These are phyloP conservation scores for Lipophrys pholis DNA, from an alignment of 2,113 vertebrate species.

Conservation along the genomic window DNA sequence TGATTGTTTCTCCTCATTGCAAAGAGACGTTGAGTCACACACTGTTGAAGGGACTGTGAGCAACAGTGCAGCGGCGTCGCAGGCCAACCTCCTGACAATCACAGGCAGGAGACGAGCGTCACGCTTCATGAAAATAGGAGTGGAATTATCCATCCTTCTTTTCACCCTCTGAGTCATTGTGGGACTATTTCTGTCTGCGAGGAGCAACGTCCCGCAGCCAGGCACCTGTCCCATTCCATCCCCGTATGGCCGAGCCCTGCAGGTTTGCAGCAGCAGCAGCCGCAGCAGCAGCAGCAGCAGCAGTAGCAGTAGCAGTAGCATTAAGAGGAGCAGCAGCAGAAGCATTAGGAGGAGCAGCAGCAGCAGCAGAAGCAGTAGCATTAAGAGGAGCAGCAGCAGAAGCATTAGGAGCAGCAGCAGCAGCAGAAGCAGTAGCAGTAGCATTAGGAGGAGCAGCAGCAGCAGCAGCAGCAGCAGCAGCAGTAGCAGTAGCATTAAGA, in stretches of 20 bases:
- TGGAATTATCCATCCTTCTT: constrained; percentile 70
- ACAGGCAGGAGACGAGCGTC: constrained; percentile 44
- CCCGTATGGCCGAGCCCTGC: constrained; percentile 3
- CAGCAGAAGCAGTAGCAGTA: too few relatives aligned
- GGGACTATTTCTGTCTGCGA: constrained; percentile 75
- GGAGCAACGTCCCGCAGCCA: constrained; percentile 42
- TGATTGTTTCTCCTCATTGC: constrained; percentile 17
- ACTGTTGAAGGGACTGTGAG: constrained; percentile 48
- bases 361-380: too few relatives aligned
- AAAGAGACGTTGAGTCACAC: constrained; percentile 8
- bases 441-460: too few relatives aligned
- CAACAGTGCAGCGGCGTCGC: constrained; percentile 36
- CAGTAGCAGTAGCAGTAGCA: too few relatives aligned
- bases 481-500: too few relatives aligned
- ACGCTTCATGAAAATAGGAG: constrained; percentile 67
- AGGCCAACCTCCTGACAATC: constrained; percentile 53
- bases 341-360: too few relatives aligned
- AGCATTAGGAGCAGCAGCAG: too few relatives aligned
- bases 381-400: too few relatives aligned
- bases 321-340: too few relatives aligned
- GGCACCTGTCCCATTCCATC: constrained; percentile 78
- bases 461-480: too few relatives aligned
- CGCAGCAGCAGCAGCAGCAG: too few relatives aligned
- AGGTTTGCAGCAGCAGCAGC: constrained; percentile 10
- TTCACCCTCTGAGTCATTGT: constrained; percentile 78